Evolutionary conservation across 2,113 vertebrate species (phyloP).

Genomic region (Aplodontia rufa): DNA sequence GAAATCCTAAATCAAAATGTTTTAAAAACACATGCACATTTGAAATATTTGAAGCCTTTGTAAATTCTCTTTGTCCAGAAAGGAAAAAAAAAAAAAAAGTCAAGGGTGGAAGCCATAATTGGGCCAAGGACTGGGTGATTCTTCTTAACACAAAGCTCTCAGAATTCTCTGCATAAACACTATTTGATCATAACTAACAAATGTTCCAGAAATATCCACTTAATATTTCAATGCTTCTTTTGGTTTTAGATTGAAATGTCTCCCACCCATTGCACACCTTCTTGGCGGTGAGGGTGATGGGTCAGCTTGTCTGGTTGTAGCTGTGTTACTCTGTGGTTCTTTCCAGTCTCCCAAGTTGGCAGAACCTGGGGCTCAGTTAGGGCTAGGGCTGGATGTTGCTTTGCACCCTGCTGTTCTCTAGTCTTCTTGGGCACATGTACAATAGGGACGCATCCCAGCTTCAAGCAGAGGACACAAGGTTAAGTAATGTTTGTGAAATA

Average conservation of each 20-base stretch:
- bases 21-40: background rate
- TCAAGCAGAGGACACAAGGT: background rate
- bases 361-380: background rate
- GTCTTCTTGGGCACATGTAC: background rate
- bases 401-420: background rate
- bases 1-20: background rate
- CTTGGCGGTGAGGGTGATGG: fast-evolving
- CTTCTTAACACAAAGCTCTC: background rate
- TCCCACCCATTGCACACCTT: background rate
- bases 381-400: background rate
- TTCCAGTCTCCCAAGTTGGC: background rate
- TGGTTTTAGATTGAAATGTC: background rate
- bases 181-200: background rate
- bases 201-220: background rate
- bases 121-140: background rate
- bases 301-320: background rate
- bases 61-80: background rate
- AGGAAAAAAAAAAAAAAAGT: background rate
- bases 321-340: background rate
- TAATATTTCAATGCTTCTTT: background rate
- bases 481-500: background rate
- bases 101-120: background rate
- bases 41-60: slow-evolving; percentile 13
- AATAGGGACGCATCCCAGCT: background rate
- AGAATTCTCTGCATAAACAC: background rate